Base-by-base conservation (phyloP, 2,113 vertebrate genomes). In the Clarias magur region DNA sequence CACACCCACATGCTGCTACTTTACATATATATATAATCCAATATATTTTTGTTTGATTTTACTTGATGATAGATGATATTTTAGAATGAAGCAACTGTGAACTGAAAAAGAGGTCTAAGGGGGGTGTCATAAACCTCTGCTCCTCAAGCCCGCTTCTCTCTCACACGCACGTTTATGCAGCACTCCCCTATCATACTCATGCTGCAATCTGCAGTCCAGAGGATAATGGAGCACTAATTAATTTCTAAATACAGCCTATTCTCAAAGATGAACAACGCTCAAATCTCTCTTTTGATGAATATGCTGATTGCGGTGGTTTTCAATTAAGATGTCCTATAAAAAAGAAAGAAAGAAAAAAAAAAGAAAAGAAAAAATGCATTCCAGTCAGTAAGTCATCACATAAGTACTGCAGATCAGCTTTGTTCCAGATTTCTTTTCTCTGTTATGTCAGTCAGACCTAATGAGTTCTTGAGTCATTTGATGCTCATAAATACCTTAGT, bases 211-310 rank as follows among this genome's bases (percentile, higher is more conserved):
- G 84, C 38, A 81, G 88, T 86, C 85, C 65, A 90, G 85, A 87
- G 85, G 87, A 90, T 84, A 88, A 88, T 87, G 82, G 62, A 82
- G 75, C 54, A 53, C 86, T 92, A 92, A 92, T 91, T 92, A 91
- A 91, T 90, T 92, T 91, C 90, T 90, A 90, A 91, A 90, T 91
- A 82, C 87, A 89, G 86, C 88, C 88, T 85, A 87, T 91, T 91
- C 89, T 88, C 86, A 86, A 80, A 87, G 86, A 90, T 72, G 85
- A 90, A 88, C 85, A 87, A 89, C 83, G 85, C 89, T 87, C 63
- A 85, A 86, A 85, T 89, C 88, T 85, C 38, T 19, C 63, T 86
- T 90, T 79, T 88, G 86, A 91, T 89, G 89, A 87, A 91, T 89
- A 73, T 89, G 90, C 87, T 83, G 88, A 90, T 90, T 90, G 88